Base-by-base conservation (phyloP, 37 sponge, comb jelly and placozoan species). In the Halisarca cf. caerulea region DNA sequence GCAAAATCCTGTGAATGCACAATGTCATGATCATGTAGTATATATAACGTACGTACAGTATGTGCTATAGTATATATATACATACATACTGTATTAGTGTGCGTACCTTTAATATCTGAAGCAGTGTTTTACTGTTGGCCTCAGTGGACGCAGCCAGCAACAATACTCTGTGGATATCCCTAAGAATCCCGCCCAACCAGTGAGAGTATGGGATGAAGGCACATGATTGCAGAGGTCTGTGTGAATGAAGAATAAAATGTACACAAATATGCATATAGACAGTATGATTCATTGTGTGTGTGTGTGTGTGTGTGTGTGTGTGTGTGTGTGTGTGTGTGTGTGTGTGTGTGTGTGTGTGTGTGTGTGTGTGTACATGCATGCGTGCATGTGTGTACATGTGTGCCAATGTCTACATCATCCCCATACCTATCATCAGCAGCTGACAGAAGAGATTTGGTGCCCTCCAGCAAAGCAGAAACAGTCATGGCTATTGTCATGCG, bases 91-190 rank as follows among this genome's bases (percentile, higher is more conserved):
- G 43, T 24, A 74, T 23, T n/a, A n/a, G n/a, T n/a, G 25, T 43
- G 11, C 30, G 0, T 69, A 87, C 87, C 80, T 88, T 88, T 24
- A 92, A 15, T 23, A 85, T 21, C 66, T 86, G 88, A 6, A 86
- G 59, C 25, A 89, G 82, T 40, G 85, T 84, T 17, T 58, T 75
- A 25, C 68, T 41, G 21, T 84, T 61, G 20, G 66, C 33, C 83
- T 93, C 94, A 20, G 90, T 70, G 34, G 87, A 37, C 3, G 81
- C 33, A 64, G 90, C 69, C 59, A 84, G 40, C 33, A 90, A 59
- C 18, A 89, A 69, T n/a, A 53, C 55, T 27, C 85, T 80, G 68
- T 93, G 94, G 0, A 93, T 53, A 45, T 93, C 94, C 32, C 85
- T 75, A 8, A 93, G 32, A 11, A 93, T 70, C 33, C 80, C 72